Conservation (phyloP, 2,888 invertebrate genomes). For the Argyresthia albistria region DNA sequence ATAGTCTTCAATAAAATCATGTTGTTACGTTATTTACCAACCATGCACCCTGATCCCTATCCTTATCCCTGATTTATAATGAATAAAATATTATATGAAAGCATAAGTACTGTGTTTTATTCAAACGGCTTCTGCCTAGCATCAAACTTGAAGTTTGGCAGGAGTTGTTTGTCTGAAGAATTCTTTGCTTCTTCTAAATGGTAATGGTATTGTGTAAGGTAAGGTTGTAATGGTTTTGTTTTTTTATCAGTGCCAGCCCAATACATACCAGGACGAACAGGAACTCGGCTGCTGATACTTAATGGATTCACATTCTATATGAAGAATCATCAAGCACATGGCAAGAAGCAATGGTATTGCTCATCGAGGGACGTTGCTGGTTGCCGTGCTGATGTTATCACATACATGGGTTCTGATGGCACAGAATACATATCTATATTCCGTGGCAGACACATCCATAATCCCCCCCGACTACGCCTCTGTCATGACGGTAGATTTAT, state of each 20-base stretch:
- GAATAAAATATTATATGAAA: neutral
- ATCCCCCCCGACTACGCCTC: constrained; percentile 51
- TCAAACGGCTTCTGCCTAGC: neutral
- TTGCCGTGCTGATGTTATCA: constrained; percentile 60
- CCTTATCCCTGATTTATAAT: constrained; percentile 18
- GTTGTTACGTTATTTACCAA: neutral
- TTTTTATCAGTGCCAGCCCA: constrained; percentile 54
- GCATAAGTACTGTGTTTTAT: constrained; percentile 1
- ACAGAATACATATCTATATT: constrained; percentile 63
- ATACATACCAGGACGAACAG: constrained; percentile 59
- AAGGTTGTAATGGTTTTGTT: constrained; percentile 25
- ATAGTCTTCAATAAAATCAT: neutral
- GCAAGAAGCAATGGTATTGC: constrained; percentile 65
- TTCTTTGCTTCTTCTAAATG: neutral
- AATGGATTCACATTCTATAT: constrained; percentile 64
- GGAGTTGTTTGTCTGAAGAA: neutral
- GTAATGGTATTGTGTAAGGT: constrained; percentile 10
- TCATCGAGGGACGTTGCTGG: constrained; percentile 60
- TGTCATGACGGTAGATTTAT: constrained; percentile 62
- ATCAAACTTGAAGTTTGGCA: neutral
- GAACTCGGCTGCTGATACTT: constrained; percentile 52
- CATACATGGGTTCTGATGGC: constrained; percentile 53
- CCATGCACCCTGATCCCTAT: constrained; percentile 17
- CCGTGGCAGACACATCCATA: constrained; percentile 54
- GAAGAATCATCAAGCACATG: constrained; percentile 65